A percentile compares a stretch with the other conserved stretches of the same genome.
These are phyloP conservation scores for Ciconia maguari DNA, from an alignment of 2,113 vertebrate genomes.

Conservation along the genomic window DNA sequence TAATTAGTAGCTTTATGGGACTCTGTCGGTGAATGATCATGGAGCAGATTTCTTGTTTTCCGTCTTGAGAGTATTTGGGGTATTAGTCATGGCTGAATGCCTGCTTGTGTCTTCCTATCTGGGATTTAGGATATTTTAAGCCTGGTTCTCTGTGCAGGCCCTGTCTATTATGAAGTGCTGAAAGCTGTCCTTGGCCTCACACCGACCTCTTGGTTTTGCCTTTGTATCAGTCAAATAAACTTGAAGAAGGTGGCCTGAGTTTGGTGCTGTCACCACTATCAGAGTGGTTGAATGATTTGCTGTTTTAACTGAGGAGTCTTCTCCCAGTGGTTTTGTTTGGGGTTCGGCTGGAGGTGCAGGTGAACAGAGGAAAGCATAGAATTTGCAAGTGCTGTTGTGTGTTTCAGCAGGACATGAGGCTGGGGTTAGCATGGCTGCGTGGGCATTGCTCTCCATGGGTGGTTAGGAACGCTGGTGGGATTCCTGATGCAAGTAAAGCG, in stretches of 20 bases:
- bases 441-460: background rate
- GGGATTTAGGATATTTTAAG: background rate
- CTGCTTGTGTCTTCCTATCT: background rate
- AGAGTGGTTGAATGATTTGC: background rate
- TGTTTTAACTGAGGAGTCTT: background rate
- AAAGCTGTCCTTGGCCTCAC: background rate
- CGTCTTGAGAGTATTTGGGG: conserved; percentile 8
- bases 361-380: background rate
- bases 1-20: conserved; percentile 58
- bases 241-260: background rate
- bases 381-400: background rate
- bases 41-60: conserved; percentile 19
- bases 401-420: background rate
- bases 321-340: background rate
- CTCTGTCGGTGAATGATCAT: conserved; percentile 51
- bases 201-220: background rate
- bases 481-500: background rate
- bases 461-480: background rate
- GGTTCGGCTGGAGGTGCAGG: background rate
- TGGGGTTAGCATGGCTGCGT: too few species aligned
- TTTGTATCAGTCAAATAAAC: background rate
- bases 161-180: background rate
- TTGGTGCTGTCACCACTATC: background rate
- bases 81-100: conserved; percentile 46
- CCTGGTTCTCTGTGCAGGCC: background rate